Evolutionary conservation across 2,888 invertebrate species (phyloP).

Genomic region (Thereva nobilitata): DNA sequence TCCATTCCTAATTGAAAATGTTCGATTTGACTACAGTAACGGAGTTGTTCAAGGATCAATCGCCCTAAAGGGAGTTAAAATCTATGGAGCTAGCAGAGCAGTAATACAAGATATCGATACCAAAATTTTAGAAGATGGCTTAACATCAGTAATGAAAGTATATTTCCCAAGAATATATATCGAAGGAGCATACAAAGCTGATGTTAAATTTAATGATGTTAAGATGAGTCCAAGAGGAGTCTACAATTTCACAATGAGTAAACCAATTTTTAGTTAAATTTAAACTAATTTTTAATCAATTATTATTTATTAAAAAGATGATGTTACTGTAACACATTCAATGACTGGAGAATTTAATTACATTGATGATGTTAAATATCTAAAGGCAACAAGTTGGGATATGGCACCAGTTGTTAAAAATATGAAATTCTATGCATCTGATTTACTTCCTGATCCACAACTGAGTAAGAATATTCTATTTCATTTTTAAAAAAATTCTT

Average conservation of each 20-base stretch:
- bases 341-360: conserved; percentile 63
- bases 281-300: conserved; percentile 2
- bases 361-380: conserved; percentile 61
- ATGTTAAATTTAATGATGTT: conserved; percentile 66
- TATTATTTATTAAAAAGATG: conserved; percentile 54
- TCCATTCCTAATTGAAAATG: conserved; percentile 52
- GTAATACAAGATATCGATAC: conserved; percentile 64
- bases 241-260: conserved; percentile 66
- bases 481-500: not conserved
- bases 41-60: conserved; percentile 51
- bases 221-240: conserved; percentile 65
- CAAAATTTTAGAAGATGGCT: conserved; percentile 62
- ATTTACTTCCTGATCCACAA: conserved; percentile 65
- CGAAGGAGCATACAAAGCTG: conserved; percentile 66
- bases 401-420: conserved; percentile 67
- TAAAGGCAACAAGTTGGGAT: conserved; percentile 65
- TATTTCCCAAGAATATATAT: conserved; percentile 62
- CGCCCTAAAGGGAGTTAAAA: conserved; percentile 60
- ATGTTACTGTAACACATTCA: conserved; percentile 64
- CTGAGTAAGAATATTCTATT: conserved; percentile 64
- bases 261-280: conserved; percentile 48
- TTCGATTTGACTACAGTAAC: conserved; percentile 50
- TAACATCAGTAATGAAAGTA: conserved; percentile 64
- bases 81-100: conserved; percentile 62
- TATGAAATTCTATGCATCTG: conserved; percentile 65